A percentile compares a stretch with the other conserved stretches of the same genome.
Evolutionary conservation across 2,888 invertebrate genomes (phyloP).

Genomic region (Ectropis crepuscularia): DNA sequence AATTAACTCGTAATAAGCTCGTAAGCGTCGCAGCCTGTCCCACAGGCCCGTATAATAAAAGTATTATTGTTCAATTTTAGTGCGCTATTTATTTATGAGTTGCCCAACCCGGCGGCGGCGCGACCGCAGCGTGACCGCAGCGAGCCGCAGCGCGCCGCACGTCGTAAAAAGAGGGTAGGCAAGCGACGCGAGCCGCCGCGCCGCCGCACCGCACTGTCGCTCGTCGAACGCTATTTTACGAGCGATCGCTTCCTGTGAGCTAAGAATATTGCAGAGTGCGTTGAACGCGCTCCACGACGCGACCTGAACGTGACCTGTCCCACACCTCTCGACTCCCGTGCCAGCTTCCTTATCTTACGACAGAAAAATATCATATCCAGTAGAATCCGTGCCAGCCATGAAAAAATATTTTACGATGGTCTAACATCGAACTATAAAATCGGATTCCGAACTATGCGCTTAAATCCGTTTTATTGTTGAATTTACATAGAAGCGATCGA

Average conservation of each 20-base stretch:
- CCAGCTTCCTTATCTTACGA: neutral
- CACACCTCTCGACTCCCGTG: neutral
- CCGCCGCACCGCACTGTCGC: constrained; percentile 41
- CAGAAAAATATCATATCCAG: neutral
- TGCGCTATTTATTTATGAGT: constrained; percentile 52
- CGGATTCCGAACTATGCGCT: constrained; percentile 5
- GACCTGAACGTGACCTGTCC: constrained; percentile 25
- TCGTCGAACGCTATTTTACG: constrained; percentile 57
- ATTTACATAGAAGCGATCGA: constrained; percentile 28
- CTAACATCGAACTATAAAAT: constrained; percentile 10
- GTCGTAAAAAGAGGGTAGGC: constrained; percentile 46
- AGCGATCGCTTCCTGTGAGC: constrained; percentile 61
- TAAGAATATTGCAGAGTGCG: constrained; percentile 49
- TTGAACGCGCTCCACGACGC: constrained; percentile 37
- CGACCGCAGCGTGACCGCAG: constrained; percentile 45
- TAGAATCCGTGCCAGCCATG: neutral
- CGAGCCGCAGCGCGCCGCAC: constrained; percentile 42
- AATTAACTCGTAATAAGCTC: constrained; percentile 26
- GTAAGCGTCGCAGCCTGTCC: constrained; percentile 32
- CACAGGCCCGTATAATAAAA: constrained; percentile 49
- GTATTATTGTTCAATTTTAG: constrained; percentile 54
- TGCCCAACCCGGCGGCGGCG: constrained; percentile 46
- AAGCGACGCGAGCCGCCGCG: constrained; percentile 36
- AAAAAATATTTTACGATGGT: constrained; percentile 11
- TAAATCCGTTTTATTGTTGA: constrained; percentile 22